These are phyloP conservation scores for Xiphorhynchus erythropygius DNA, from an alignment of 2,797 vertebrate species.

Conservation along the genomic window DNA sequence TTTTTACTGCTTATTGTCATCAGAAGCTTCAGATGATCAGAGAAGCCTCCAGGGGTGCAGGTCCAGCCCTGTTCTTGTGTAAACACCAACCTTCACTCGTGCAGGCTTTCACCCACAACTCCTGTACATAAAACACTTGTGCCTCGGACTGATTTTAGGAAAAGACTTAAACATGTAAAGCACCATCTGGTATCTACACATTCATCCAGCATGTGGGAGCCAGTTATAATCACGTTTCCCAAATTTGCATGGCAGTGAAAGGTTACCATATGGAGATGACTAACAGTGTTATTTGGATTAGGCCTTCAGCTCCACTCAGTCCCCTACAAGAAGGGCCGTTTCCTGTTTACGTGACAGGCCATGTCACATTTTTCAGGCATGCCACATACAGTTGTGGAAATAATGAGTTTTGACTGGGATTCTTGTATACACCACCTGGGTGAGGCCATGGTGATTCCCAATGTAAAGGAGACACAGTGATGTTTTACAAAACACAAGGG, in stretches of 20 bases:
- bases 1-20: neutral
- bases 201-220: neutral
- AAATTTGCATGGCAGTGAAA: neutral
- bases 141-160: neutral
- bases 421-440: neutral
- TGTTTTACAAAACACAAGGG: neutral
- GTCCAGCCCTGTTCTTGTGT: neutral
- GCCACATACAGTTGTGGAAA: neutral
- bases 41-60: neutral
- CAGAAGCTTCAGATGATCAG: neutral
- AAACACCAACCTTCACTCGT: neutral
- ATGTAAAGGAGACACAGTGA: neutral
- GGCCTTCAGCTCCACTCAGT: neutral
- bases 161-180: neutral
- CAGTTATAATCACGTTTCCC: neutral
- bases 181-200: neutral
- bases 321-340: neutral
- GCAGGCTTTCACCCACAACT: neutral
- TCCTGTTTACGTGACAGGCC: neutral
- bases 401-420: neutral
- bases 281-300: neutral
- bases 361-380: neutral
- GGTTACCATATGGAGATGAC: neutral
- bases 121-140: neutral
- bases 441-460: neutral